Evolutionary conservation across 2,888 invertebrate species (phyloP).

Genomic region (Smittia sp.): DNA sequence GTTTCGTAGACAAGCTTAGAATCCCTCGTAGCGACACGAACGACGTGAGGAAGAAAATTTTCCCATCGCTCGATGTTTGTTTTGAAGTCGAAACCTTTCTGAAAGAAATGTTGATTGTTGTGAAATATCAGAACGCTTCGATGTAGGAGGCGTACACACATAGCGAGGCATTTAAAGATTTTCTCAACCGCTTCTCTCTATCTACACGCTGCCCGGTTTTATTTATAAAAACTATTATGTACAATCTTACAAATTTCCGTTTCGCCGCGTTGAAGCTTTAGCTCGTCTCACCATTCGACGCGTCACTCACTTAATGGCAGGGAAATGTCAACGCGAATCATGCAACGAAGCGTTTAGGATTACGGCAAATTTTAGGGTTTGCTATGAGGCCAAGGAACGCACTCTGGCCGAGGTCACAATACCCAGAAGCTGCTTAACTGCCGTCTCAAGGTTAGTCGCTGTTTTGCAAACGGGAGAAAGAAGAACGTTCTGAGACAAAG

Average conservation of each 20-base stretch:
- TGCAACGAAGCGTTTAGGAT: neutral
- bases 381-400: too few species aligned
- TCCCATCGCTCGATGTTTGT: constrained; percentile 3
- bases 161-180: neutral
- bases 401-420: neutral
- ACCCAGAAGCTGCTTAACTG: too few species aligned
- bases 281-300: neutral
- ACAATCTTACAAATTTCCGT: constrained; percentile 12
- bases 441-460: too few species aligned
- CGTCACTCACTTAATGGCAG: neutral
- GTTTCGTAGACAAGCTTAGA: neutral
- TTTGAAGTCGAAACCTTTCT: neutral
- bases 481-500: too few species aligned
- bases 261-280: neutral
- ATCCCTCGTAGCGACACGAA: neutral
- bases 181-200: neutral
- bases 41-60: neutral
- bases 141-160: neutral
- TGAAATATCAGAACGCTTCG: constrained; percentile 13
- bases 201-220: constrained; percentile 3
- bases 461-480: too few species aligned
- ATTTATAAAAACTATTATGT: constrained; percentile 5
- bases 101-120: constrained; percentile 18
- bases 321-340: neutral
- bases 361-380: neutral